Base-by-base conservation (phyloP, 2,797 vertebrate species). In the Adelosebastes latens region DNA sequence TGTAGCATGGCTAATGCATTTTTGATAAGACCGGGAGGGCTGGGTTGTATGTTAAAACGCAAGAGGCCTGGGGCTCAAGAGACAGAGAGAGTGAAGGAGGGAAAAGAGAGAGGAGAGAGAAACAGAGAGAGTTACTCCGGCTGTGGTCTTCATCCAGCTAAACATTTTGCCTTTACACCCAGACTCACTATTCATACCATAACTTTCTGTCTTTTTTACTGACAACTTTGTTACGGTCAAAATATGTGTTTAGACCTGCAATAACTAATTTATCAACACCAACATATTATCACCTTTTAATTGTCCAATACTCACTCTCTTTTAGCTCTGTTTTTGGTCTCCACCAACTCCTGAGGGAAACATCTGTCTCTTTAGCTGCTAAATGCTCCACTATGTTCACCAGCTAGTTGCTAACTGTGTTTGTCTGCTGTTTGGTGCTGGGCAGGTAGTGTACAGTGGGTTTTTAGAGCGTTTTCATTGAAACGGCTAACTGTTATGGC, bases 1-100 rank as follows among this genome's bases (percentile, higher is more conserved):
- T 88, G 84, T 79, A 87, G 87, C 89, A 78, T 84, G 75, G 87
- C 84, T 91, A 89, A 93, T 95, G 85, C 87, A 93, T 94, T 91
- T 94, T 94, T 94, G 81, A 94, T 92, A 80, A 89, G 87, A 86
- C 82, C 42, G 18, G 64, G 83, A 88, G 82, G 83, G 77, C 83
- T 84, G 80, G 76, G 84, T 89, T 89, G 90, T 89, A 86, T 88
- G 86, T 86, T 91, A 88, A 83, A 86, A 82, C 46, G 58, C 83
- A 61, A 69, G 75, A 60, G 78, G 74, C 88, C 75, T 13, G 6
- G 25, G 71, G 81, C 86, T 91, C 82, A 27, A 70, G 85, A 84
- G 81, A 80, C 69, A 24, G 31, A 13, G 6, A 66, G 39, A 49
- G 69, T 24, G 6, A 72, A 53, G 52, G 68, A 49, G 63, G 60